These are phyloP conservation scores for Hippocampus mohnikei DNA, from an alignment of 2,113 vertebrate species.

Conservation along the genomic window DNA sequence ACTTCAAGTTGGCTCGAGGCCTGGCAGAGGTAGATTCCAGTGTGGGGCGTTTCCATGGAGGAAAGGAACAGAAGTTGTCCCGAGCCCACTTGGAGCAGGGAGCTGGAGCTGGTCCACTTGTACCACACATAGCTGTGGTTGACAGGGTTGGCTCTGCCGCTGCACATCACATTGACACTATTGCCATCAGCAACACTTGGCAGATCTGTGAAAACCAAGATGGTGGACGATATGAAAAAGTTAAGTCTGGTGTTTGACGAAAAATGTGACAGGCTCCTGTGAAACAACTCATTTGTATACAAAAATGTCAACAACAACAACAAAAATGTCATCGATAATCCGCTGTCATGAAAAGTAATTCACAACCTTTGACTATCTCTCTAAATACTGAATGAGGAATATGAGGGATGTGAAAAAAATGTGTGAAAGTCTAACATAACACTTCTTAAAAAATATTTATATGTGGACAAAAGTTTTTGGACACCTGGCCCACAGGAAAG, in stretches of 20 bases:
- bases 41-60: not conserved
- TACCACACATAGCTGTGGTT: slow-evolving; percentile 1
- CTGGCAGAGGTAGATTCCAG: slow-evolving; percentile 24
- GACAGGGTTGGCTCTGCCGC: not conserved
- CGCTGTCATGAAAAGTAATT: not conserved
- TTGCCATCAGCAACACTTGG: not conserved
- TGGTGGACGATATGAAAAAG: not conserved
- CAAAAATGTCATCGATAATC: not conserved
- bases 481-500: not conserved
- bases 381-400: not conserved
- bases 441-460: not conserved
- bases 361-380: no score
- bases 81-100: not conserved
- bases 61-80: not conserved
- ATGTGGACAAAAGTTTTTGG: not conserved
- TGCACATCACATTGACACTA: not conserved
- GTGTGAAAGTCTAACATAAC: not conserved
- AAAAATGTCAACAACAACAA: no score
- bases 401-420: not conserved
- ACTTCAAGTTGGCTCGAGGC: slow-evolving; percentile 13
- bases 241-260: not conserved
- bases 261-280: not conserved
- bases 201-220: not conserved
- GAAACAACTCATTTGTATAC: not conserved
- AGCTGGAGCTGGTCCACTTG: slow-evolving; percentile 2